Base-by-base conservation (phyloP, 2,113 vertebrate genomes). In the Pygoscelis antarcticus region DNA sequence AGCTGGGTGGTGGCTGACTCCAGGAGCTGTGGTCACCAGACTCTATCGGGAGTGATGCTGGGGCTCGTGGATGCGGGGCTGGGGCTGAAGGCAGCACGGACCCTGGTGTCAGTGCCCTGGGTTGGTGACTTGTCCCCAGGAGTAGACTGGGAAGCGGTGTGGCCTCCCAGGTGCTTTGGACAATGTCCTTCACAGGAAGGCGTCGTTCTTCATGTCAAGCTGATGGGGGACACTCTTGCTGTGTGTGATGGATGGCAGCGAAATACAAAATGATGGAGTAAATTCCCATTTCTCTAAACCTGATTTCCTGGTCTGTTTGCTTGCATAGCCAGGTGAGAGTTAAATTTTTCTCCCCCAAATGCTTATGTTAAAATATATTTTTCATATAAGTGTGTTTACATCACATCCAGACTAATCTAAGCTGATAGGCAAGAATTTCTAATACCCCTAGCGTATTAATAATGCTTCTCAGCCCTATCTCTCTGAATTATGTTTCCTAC, bases 401-500 rank as follows among this genome's bases (percentile, higher is more conserved):
- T 88, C 60, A 68, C 38, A 78, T 62, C 42, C 55, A 87, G 60
- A 89, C 47, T 75, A 89, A 89, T 81, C 38, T 66, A 49, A 65
- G 29, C 16, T 78, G 72, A 86, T 57, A 93, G 72, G 61, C 55
- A 75, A 49, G 18, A 78, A 36, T 85, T 94, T 87, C 66, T 91
- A 84, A 89, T 81, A 71, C 34, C 10, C 14, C 14, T 49, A 72
- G 9, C 11, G 32, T 72, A 84, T 69, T 93, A 87, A 87, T 90
- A 75, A 92, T 95, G 13, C 17, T 81, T 90, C 55, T 89, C 2
- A 1, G 12, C 38, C 30, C 65, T 93, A 20, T 95, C 52, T 96
- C 40, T 40, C 77, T 93, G 69, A 95, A 83, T 46, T 89, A 69
- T 83, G 17, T 83, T 89, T 87, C 64, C 54, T 84, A 66, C 40